A percentile compares a stretch with the other conserved stretches of the same genome.
phyloP scores from a whole-genome alignment of 2,888 invertebrate genomes.

The Campoplex nolae region DNA sequence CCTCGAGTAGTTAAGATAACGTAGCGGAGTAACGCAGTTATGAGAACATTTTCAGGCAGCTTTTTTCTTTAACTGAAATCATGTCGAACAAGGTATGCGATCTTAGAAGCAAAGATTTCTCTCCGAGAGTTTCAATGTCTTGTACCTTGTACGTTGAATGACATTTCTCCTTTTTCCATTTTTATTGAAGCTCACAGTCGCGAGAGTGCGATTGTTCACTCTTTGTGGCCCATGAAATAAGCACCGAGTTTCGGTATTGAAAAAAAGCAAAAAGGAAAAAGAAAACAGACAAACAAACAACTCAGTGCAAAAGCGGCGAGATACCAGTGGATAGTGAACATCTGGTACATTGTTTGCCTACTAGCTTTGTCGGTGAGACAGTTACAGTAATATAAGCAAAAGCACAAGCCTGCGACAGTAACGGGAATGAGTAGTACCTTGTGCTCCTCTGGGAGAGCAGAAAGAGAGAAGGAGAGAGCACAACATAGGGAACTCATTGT shows the following conservation, averaged over 20 bases:
- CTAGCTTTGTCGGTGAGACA: constrained; percentile 64
- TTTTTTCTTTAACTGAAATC: not conserved
- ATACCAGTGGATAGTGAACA: constrained; percentile 55
- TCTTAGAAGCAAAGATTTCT: not conserved
- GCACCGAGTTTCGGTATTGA: constrained; percentile 48
- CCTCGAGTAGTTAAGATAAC: not conserved
- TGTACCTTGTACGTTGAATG: constrained; percentile 1
- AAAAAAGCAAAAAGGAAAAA: constrained; percentile 22
- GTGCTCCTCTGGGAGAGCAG: constrained; percentile 43
- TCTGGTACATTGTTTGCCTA: constrained; percentile 66
- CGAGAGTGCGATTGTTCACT: constrained; percentile 20
- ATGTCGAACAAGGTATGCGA: not conserved
- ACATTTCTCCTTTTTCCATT: constrained; percentile 12
- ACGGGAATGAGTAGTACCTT: constrained; percentile 56
- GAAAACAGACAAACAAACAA: constrained; percentile 26
- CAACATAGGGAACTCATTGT: constrained; percentile 60
- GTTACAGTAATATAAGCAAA: constrained; percentile 56
- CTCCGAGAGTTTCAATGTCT: not conserved
- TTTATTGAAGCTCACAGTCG: constrained; percentile 19
- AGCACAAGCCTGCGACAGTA: constrained; percentile 64
- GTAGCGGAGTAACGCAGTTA: not conserved
- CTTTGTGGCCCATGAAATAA: constrained; percentile 34
- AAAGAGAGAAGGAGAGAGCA: not conserved
- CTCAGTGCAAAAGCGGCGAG: constrained; percentile 43
- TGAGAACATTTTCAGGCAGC: not conserved